phyloP scores from a whole-genome alignment of 2,113 vertebrate genomes.

The Paramisgurnus dabryanus region DNA sequence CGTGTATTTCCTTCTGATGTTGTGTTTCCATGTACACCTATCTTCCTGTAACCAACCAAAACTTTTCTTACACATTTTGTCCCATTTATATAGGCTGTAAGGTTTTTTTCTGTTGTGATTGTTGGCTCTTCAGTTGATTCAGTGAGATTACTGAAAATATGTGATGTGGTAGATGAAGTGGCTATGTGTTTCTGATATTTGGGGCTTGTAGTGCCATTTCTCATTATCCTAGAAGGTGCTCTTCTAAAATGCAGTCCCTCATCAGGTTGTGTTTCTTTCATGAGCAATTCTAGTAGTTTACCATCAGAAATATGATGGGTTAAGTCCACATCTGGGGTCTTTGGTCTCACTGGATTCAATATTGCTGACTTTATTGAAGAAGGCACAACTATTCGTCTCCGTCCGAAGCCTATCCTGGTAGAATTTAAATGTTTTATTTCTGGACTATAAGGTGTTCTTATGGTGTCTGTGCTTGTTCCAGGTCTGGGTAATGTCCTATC shows the following conservation, averaged over 20 bases:
- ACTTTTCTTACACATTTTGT: constrained; percentile 70
- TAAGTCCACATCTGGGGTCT: not conserved
- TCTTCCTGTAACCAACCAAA: constrained; percentile 61
- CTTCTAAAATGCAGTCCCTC: constrained; percentile 22
- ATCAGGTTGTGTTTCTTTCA: constrained; percentile 26
- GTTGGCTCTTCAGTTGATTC: constrained; percentile 17
- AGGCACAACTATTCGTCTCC: constrained; percentile 1
- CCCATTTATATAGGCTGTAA: constrained; percentile 49
- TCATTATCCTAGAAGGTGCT: not conserved
- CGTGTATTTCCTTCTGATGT: not conserved
- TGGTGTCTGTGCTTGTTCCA: not conserved
- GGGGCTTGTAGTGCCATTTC: constrained; percentile 20
- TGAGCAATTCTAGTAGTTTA: not conserved
- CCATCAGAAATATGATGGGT: constrained; percentile 4
- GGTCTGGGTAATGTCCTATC: constrained; percentile 50
- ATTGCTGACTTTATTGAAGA: constrained; percentile 41
- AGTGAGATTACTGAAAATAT: constrained; percentile 10
- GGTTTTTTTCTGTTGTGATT: constrained; percentile 43
- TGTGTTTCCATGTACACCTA: constrained; percentile 33
- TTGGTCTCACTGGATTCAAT: constrained; percentile 29
- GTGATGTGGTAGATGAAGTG: constrained; percentile 17
- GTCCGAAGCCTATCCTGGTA: constrained; percentile 49
- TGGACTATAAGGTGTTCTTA: constrained; percentile 42
- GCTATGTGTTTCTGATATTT: constrained; percentile 38
- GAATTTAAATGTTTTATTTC: constrained; percentile 43